Percentiles rank a stretch among this genome's conserved stretches.
These are phyloP conservation scores for Ennomos erosarius DNA, from an alignment of 2,888 invertebrate genomes.

Conservation along the genomic window DNA sequence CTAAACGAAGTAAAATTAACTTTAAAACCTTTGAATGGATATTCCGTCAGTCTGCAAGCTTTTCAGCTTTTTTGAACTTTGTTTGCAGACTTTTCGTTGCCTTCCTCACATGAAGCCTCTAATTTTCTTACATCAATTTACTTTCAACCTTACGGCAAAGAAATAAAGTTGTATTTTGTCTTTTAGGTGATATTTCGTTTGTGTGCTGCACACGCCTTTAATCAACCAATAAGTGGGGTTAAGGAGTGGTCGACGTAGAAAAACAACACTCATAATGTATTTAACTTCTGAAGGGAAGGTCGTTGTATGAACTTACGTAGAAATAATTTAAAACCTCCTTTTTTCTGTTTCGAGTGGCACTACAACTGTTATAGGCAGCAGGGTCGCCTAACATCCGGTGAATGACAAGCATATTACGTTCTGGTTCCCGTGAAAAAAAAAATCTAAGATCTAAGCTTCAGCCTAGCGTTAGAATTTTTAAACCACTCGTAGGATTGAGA, in stretches of 20 bases:
- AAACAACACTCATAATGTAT: background rate
- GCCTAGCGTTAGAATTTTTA: too few species aligned
- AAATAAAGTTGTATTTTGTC: background rate
- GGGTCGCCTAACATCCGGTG: too few species aligned
- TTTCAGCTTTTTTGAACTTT: slow-evolving; percentile 32
- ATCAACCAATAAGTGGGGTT: slow-evolving; percentile 19
- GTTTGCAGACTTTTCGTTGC: slow-evolving; percentile 26
- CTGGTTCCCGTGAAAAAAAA: too few species aligned
- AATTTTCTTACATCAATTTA: background rate
- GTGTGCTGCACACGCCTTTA: slow-evolving; percentile 7
- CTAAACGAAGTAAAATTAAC: slow-evolving; percentile 29
- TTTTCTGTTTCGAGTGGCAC: too few species aligned
- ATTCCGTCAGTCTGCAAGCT: slow-evolving; percentile 26
- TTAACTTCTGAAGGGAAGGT: background rate
- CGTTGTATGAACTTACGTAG: too few species aligned
- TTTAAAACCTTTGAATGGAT: slow-evolving; percentile 25
- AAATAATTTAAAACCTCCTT: too few species aligned
- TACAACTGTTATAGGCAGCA: too few species aligned
- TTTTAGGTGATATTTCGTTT: background rate
- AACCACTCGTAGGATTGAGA: too few species aligned
- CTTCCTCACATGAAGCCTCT: slow-evolving; percentile 10
- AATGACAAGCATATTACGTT: too few species aligned
- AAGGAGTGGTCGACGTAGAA: slow-evolving; percentile 10
- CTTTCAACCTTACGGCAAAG: background rate
- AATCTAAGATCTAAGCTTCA: too few species aligned